These are phyloP conservation scores for Ciconia stormi DNA, from an alignment of 2,113 vertebrate genomes.

Conservation along the genomic window DNA sequence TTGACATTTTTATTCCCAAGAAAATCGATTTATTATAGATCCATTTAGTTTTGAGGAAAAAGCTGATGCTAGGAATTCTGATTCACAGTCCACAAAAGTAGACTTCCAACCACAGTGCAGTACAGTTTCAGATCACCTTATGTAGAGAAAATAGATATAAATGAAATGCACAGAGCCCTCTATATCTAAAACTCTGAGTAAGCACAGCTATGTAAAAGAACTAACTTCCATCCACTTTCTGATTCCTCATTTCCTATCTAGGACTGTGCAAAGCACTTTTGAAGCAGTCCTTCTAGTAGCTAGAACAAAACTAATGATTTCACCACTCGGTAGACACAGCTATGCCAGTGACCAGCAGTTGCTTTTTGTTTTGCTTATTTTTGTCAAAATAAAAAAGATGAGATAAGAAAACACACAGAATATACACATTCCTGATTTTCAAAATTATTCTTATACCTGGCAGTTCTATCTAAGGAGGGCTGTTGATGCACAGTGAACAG, in stretches of 20 bases:
- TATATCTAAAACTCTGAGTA: background rate
- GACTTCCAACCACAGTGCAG: background rate
- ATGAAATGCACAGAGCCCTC: background rate
- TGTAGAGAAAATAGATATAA: background rate
- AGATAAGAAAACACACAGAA: background rate
- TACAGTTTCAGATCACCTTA: background rate
- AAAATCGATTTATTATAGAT: conserved; percentile 17
- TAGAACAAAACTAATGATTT: background rate
- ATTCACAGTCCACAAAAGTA: background rate
- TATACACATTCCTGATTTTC: background rate
- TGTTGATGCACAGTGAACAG: background rate
- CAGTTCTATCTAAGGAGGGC: background rate
- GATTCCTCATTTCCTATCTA: background rate
- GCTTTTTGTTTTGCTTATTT: background rate
- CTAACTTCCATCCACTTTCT: background rate
- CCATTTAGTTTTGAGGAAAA: background rate
- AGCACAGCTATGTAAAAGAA: background rate
- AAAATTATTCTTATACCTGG: background rate
- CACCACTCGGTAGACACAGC: background rate
- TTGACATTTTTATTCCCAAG: conserved; percentile 15
- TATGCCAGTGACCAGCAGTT: background rate
- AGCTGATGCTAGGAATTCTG: background rate
- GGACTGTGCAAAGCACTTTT: background rate
- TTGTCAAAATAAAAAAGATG: background rate
- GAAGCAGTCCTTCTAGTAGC: background rate